These are phyloP conservation scores for Gasterosteus aculeatus DNA, from an alignment of 2,113 vertebrate species.

Conservation along the genomic window DNA sequence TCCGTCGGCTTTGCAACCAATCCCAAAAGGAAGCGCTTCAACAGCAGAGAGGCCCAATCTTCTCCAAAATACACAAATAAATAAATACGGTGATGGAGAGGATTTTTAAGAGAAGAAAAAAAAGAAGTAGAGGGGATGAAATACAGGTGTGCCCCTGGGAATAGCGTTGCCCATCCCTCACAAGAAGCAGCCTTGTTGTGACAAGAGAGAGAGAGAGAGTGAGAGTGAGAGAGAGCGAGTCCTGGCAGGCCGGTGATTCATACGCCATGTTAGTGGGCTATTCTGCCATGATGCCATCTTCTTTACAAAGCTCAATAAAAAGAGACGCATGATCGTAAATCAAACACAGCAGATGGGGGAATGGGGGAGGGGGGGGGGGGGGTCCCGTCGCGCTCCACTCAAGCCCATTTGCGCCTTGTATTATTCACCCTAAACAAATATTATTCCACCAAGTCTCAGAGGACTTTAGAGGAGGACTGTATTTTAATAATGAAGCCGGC, in stretches of 20 bases:
- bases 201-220: conserved; percentile 25
- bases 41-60: conserved; percentile 30
- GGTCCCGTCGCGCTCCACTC: conserved; percentile 53
- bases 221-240: background rate
- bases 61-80: conserved; percentile 61
- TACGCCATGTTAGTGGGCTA: conserved; percentile 69
- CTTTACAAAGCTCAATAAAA: conserved; percentile 80
- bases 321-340: conserved; percentile 71
- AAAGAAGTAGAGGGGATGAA: conserved; percentile 49
- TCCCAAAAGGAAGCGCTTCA: conserved; percentile 56
- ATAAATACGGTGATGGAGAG: conserved; percentile 21
- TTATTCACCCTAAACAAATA: conserved; percentile 78
- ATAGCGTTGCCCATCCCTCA: conserved; percentile 61
- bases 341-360: conserved; percentile 58
- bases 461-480: conserved; percentile 63
- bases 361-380: conserved; percentile 42
- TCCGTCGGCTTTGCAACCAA: conserved; percentile 53
- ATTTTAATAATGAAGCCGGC: conserved; percentile 73
- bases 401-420: conserved; percentile 71
- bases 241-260: conserved; percentile 69
- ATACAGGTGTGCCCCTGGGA: conserved; percentile 55
- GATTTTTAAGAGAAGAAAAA: background rate
- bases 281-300: conserved; percentile 72
- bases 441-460: conserved; percentile 69
- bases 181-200: conserved; percentile 61